A percentile compares a stretch with the other conserved stretches of the same genome.
phyloP scores from a whole-genome alignment of 2,888 invertebrate species.

The Microctonus aethiopoides region DNA sequence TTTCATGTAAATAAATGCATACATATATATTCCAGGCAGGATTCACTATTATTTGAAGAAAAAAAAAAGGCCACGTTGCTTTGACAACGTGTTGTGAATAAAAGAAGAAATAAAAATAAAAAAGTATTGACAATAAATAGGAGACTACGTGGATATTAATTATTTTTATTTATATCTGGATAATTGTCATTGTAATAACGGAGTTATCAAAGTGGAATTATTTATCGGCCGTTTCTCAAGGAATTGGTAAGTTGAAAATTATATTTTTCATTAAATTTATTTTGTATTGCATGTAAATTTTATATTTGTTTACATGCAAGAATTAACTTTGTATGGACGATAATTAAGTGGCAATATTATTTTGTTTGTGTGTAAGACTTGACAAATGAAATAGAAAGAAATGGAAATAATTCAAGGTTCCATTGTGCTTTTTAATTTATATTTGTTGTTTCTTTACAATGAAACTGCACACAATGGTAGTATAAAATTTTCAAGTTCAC shows the following conservation, averaged over 20 bases:
- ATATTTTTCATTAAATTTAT: too few relatives aligned
- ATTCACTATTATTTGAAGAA: neutral
- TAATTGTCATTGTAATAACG: neutral
- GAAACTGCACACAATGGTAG: neutral
- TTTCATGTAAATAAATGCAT: neutral
- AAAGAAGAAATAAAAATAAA: neutral
- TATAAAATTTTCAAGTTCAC: neutral
- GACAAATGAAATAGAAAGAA: neutral
- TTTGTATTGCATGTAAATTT: neutral
- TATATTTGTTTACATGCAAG: neutral
- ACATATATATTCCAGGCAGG: neutral
- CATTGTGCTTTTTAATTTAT: neutral
- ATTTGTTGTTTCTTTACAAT: neutral
- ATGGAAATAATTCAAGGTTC: too few relatives aligned
- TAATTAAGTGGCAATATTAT: too few relatives aligned
- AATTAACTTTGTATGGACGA: neutral
- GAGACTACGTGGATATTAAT: too few relatives aligned
- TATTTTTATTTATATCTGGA: neutral
- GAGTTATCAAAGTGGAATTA: neutral
- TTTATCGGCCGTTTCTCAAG: slow-evolving; percentile 16
- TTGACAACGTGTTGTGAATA: neutral
- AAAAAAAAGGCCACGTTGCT: neutral
- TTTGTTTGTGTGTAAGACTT: too few relatives aligned
- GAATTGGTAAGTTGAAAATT: slow-evolving; percentile 13
- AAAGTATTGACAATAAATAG: neutral